These are phyloP conservation scores for Desoria tigrina DNA, from an alignment of 2,888 invertebrate species.

Conservation along the genomic window DNA sequence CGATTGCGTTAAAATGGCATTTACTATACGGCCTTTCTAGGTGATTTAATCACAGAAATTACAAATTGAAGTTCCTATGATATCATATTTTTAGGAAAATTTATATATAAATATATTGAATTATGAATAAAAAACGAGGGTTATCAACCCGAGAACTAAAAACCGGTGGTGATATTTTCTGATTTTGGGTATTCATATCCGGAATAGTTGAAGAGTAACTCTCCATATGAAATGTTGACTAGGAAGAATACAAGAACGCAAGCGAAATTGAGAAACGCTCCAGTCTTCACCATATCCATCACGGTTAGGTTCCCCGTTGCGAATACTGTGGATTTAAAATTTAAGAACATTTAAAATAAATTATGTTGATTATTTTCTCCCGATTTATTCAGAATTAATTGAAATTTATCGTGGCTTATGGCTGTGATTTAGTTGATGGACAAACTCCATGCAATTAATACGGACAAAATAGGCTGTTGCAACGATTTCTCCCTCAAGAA, in stretches of 20 bases:
- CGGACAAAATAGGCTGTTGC: too few species aligned
- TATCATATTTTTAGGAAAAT: too few species aligned
- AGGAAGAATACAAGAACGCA: slow-evolving; percentile 38
- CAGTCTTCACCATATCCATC: slow-evolving; percentile 42
- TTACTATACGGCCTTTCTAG: too few species aligned
- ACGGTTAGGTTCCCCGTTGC: slow-evolving; percentile 67
- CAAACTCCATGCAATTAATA: too few species aligned
- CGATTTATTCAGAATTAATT: not conserved
- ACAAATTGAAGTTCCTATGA: too few species aligned
- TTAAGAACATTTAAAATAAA: not conserved
- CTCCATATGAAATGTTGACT: slow-evolving; percentile 35
- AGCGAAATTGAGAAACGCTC: slow-evolving; percentile 37
- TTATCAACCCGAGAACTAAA: too few species aligned
- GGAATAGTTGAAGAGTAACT: slow-evolving; percentile 29
- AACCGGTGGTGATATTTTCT: not conserved
- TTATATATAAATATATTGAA: too few species aligned
- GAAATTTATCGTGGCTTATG: not conserved
- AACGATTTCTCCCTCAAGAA: not conserved
- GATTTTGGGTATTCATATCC: slow-evolving; percentile 19
- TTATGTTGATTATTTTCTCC: not conserved
- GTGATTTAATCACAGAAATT: too few species aligned
- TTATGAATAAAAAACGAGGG: too few species aligned
- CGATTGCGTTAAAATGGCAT: too few species aligned
- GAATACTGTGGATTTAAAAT: slow-evolving; percentile 63
- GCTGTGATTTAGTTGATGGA: not conserved